These are phyloP conservation scores for Lichenostomus cassidix DNA, from an alignment of 2,113 vertebrate genomes.

Conservation along the genomic window DNA sequence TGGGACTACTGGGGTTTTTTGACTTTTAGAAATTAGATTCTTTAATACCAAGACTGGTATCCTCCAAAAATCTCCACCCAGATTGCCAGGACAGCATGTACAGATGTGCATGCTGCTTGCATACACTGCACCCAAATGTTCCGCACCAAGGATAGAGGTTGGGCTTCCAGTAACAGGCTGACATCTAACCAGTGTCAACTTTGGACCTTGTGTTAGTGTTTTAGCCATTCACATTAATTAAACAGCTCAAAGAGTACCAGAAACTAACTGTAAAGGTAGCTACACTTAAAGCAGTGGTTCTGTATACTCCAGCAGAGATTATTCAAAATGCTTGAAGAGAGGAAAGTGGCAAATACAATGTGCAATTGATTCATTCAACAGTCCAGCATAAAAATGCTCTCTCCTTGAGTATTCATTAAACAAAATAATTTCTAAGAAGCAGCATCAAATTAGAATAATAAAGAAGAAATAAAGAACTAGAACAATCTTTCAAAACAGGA, in stretches of 20 bases:
- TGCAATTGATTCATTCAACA: not conserved
- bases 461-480: not conserved
- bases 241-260: not conserved
- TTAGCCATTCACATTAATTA: not conserved
- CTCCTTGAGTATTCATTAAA: not conserved
- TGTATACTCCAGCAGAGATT: not conserved
- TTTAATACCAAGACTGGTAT: not conserved
- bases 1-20: not conserved
- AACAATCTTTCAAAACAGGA: not conserved
- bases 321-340: not conserved
- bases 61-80: not conserved
- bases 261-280: not conserved
- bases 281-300: not conserved
- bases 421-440: not conserved
- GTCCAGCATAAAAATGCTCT: not conserved
- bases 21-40: not conserved
- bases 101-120: not conserved
- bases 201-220: not conserved
- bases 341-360: not conserved
- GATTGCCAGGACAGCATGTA: not conserved
- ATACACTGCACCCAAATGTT: not conserved
- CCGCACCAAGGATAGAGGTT: accelerated
- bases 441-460: not conserved
- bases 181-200: not conserved
- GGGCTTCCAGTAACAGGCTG: not conserved